Conservation (phyloP, 2,113 vertebrate genomes). For the Numida meleagris region DNA sequence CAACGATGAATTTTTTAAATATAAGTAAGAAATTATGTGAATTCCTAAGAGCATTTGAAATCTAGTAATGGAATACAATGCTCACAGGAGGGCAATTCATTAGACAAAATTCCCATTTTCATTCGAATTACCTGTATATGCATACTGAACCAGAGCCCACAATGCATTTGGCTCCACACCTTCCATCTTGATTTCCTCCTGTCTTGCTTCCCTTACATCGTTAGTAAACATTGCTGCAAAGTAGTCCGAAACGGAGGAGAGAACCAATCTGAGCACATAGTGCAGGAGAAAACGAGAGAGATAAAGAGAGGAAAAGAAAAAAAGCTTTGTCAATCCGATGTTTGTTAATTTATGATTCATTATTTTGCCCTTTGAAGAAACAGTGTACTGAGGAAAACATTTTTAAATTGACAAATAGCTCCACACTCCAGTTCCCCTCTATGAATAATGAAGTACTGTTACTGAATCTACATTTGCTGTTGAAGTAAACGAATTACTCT, state of each 20-base stretch:
- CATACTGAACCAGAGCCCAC: constrained; percentile 96
- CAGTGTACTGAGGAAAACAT: constrained; percentile 10
- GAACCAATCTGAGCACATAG: constrained; percentile 84
- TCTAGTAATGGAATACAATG: background rate
- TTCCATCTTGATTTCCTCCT: constrained; percentile 98
- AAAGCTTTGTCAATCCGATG: background rate
- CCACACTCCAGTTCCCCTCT: constrained; percentile 32
- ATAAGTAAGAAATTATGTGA: background rate
- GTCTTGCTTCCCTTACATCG: constrained; percentile 95
- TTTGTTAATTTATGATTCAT: constrained; percentile 49
- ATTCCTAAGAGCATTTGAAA: background rate
- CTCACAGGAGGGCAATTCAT: background rate
- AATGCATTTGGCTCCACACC: constrained; percentile 96
- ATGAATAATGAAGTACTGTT: constrained; percentile 65
- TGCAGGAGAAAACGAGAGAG: background rate
- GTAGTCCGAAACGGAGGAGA: constrained; percentile 98
- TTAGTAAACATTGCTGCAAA: constrained; percentile 99
- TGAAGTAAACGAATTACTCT: constrained; percentile 48
- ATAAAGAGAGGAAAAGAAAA: background rate
- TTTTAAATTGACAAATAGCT: constrained; percentile 53
- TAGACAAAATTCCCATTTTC: background rate
- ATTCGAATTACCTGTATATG: constrained; percentile 88
- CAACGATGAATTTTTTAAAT: background rate
- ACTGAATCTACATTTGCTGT: constrained; percentile 36
- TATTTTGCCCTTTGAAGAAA: constrained; percentile 40